Base-by-base conservation (phyloP, 2,113 vertebrate species). In the Excalfactoria chinensis region DNA sequence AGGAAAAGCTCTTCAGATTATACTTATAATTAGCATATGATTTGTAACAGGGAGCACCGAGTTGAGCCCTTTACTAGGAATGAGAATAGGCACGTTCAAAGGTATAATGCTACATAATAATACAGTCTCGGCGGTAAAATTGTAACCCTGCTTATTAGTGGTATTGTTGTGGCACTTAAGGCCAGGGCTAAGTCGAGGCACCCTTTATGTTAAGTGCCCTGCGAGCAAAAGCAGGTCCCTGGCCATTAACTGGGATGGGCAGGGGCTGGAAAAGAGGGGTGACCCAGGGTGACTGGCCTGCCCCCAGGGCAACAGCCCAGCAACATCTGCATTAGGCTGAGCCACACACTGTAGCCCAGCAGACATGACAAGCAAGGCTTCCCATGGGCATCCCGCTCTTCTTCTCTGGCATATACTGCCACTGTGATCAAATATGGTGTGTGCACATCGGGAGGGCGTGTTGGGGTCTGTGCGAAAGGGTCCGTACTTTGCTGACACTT, bases 101-200 rank as follows among this genome's bases (percentile, higher is more conserved):
- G 13, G 9, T 96, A 77, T 94, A 96, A 96, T 95, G 80, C 87
- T 28, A 78, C 89, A 93, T 95, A 96, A 95, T 94, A 87, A 94
- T 69, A 93, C 32, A 48, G 92, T 71, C 80, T 92, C 84, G 73
- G 89, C 93, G 93, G 78, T 80, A 58, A 91, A 95, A 95, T 74
- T 63, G 58, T 92, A 96, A 90, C 77, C 86, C 75, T 90, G 93
- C n/a, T 94, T 93, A 79, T 93, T 87, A 93, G 69, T 74, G 30
- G 83, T 83, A 93, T 92, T 91, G 81, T 89, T 82, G 81, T 74
- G 79, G 74, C 72, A 53, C 74, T 95, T 68, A 72, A 92, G 91
- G 92, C 79, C 77, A 70, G 37, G 32, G 6, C 75, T 80, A 78
- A 37, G 71, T 86, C 78, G 74, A 92, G 87, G 37, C 59, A 41